Evolutionary conservation across 2,888 invertebrate genomes (phyloP).

Genomic region (Idaea dimidiata): DNA sequence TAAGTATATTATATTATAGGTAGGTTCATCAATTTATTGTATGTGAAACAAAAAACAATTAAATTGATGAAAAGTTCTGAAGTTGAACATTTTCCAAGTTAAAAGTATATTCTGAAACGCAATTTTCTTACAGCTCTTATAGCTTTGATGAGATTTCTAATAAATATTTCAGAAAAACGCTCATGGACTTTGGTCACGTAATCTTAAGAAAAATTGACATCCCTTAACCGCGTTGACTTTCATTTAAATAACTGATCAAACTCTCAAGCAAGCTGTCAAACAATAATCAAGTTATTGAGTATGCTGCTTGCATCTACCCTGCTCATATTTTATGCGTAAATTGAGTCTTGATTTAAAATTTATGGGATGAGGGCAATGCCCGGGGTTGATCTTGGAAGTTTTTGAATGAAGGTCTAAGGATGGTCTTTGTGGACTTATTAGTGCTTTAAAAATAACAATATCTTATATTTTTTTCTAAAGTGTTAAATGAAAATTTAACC

Average conservation of each 20-base stretch:
- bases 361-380: background rate
- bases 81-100: background rate
- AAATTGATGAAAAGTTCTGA: background rate
- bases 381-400: background rate
- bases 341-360: conserved; percentile 19
- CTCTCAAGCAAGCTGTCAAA: conserved; percentile 56
- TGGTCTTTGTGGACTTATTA: background rate
- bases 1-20: too few relatives aligned
- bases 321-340: conserved; percentile 51
- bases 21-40: too few relatives aligned
- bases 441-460: background rate
- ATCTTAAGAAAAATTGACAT: conserved; percentile 62
- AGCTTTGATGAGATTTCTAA: conserved; percentile 40
- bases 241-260: conserved; percentile 74
- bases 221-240: conserved; percentile 58
- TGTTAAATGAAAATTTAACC: too few relatives aligned
- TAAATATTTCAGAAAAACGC: conserved; percentile 35
- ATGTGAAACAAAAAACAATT: background rate
- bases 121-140: conserved; percentile 20
- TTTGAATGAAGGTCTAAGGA: background rate
- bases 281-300: conserved; percentile 60
- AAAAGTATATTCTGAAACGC: conserved; percentile 9
- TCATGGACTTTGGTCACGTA: conserved; percentile 45
- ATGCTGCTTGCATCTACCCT: conserved; percentile 51
- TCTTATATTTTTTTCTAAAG: too few relatives aligned